Percentiles rank a stretch among this genome's conserved stretches.
phyloP scores from a whole-genome alignment of 2,113 vertebrate species.

The Gadus chalcogrammus region DNA sequence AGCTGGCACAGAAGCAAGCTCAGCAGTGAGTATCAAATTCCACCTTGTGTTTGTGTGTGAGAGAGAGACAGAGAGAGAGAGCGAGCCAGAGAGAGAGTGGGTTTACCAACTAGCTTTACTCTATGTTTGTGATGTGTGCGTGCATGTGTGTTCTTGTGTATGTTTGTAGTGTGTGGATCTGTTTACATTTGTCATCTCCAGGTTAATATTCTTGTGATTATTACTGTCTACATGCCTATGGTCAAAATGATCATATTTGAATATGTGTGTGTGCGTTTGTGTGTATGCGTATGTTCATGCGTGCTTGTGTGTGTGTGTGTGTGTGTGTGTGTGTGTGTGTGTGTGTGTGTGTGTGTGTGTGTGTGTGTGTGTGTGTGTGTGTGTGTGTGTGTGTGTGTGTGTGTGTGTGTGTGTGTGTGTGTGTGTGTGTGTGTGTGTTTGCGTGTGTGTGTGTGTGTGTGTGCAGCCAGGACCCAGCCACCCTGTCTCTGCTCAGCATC shows the following conservation, averaged over 20 bases:
- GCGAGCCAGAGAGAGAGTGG: slow-evolving; percentile 12
- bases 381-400: neutral
- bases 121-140: neutral
- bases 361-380: slow-evolving; percentile 13
- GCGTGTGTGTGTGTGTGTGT: slow-evolving; percentile 33
- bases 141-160: neutral
- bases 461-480: slow-evolving; percentile 83
- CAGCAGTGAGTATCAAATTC: slow-evolving; percentile 86
- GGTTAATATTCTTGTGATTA: neutral
- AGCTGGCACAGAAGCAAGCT: slow-evolving; percentile 94
- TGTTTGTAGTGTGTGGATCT: too few relatives aligned
- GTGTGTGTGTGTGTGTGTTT: slow-evolving; percentile 21
- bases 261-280: too few relatives aligned
- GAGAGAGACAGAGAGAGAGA: slow-evolving; percentile 1
- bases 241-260: too few relatives aligned
- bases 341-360: slow-evolving; percentile 33
- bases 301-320: too few relatives aligned
- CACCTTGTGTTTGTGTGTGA: slow-evolving; percentile 35
- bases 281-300: too few relatives aligned
- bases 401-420: neutral
- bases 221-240: neutral
- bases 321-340: slow-evolving; percentile 22
- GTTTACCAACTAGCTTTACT: neutral
- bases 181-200: neutral
- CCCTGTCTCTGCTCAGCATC: slow-evolving; percentile 79